Base-by-base conservation (phyloP, 1,140 invertebrate species). In the Lutraria rhynchaena region DNA sequence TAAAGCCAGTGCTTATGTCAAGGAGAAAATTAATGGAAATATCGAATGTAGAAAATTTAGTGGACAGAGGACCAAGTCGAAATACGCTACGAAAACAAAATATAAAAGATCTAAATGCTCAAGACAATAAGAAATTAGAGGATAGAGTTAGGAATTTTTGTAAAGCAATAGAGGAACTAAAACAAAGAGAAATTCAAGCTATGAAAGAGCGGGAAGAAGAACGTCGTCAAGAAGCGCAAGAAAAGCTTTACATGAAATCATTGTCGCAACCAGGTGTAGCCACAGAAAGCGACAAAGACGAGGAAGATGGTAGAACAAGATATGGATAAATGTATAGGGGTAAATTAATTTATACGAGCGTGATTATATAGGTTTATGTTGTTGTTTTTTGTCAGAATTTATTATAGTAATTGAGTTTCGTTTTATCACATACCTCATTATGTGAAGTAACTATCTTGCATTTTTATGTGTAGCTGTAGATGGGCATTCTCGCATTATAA, bases 1-100 rank as follows among this genome's bases (percentile, higher is more conserved):
- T 84, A 3, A 83, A 81, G 65, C 78, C 78, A 13, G 60, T 81
- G 5, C 49, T 73, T 35, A 41, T 81, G 78, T 81, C 78, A n/a
- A 37, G 55, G 7, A 61, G 78, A 29, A 58, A 57, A 35, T 51
- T 81, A 27, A 81, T 46, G 60, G 58, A 81, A 74, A 61, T 81
- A 31, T 46, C 78, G 29, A 81, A 73, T 33, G 57, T 19, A 19
- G 67, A 81, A n/a, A 74, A 55, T 35, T 15, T 73, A 3, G 69
- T 73, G 0, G 78, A 81, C 22, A 37, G 78, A n/a, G 78, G 78
- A 41, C 78, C 78, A 24, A 81, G 78, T 81, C 61, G 78, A 65
- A 81, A 81, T 49, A 81, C 78, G 0, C 27, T 44, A 29, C 19
- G 69, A 74, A 58, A 73, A 71, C 57, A 63, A 53, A 51, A 61